A percentile compares a stretch with the other conserved stretches of the same genome.
phyloP scores from a whole-genome alignment of 1,140 invertebrate genomes.

The Bombus sibiricus region DNA sequence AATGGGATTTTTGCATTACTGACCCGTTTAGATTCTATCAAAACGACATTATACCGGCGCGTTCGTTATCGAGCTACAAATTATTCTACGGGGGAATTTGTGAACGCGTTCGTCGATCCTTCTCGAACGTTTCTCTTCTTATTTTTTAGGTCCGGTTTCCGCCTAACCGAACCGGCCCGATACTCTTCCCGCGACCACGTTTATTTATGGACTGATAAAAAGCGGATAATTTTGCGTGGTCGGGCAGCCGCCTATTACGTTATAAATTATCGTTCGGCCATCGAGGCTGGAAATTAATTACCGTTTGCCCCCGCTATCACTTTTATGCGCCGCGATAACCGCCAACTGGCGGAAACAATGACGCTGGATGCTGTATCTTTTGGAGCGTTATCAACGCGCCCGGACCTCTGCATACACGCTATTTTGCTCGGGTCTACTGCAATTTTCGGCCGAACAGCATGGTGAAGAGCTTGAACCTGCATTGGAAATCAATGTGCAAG shows the following conservation, averaged over 20 bases:
- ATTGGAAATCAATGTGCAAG: slow-evolving; percentile 29
- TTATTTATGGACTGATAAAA: slow-evolving; percentile 53
- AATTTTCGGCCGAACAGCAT: slow-evolving; percentile 7
- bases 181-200: slow-evolving; percentile 13
- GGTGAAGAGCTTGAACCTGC: not conserved
- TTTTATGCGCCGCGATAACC: slow-evolving; percentile 50
- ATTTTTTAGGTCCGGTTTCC: not conserved
- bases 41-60: slow-evolving; percentile 17
- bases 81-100: slow-evolving; percentile 30
- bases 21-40: slow-evolving; percentile 56
- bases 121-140: not conserved
- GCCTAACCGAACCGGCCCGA: not conserved
- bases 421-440: not conserved
- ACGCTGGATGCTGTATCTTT: slow-evolving; percentile 27
- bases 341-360: slow-evolving; percentile 43
- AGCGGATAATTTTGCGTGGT: slow-evolving; percentile 36
- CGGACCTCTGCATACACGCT: not conserved
- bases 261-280: slow-evolving; percentile 48
- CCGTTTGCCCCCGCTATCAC: slow-evolving; percentile 30
- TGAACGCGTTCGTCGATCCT: not conserved
- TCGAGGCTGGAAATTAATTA: slow-evolving; percentile 48
- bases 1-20: slow-evolving; percentile 63
- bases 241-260: slow-evolving; percentile 39
- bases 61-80: slow-evolving; percentile 56
- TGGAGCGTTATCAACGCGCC: slow-evolving; percentile 24